These are phyloP conservation scores for Leptodactylus fallax DNA, from an alignment of 2,797 vertebrate species.

Conservation along the genomic window DNA sequence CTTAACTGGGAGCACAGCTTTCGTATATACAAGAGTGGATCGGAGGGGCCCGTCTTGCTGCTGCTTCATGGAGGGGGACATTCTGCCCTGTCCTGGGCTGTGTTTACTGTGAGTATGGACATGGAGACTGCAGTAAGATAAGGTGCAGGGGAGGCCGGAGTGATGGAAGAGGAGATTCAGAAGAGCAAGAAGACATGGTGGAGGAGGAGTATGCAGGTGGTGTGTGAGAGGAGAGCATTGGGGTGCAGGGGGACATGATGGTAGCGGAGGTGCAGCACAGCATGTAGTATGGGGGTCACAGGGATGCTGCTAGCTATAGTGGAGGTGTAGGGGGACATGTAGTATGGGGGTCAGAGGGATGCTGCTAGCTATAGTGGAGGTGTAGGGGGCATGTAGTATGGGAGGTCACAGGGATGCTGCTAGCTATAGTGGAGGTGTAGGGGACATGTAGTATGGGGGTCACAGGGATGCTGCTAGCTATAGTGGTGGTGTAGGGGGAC, in stretches of 20 bases:
- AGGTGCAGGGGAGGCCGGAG: not conserved
- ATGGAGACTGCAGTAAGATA: not conserved
- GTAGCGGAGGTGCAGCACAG: not conserved
- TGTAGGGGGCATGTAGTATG: too few species aligned
- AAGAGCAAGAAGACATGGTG: not conserved
- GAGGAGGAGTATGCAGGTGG: not conserved
- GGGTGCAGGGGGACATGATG: not conserved
- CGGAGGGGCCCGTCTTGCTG: conserved; percentile 90
- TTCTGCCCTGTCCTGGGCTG: conserved; percentile 98
- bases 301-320: too few species aligned
- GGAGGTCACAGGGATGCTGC: too few species aligned
- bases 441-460: too few species aligned
- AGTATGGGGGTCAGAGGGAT: too few species aligned
- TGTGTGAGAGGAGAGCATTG: not conserved
- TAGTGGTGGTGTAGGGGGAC: not conserved
- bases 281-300: too few species aligned
- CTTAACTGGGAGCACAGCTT: conserved; percentile 94
- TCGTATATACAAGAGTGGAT: conserved; percentile 94
- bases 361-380: too few species aligned
- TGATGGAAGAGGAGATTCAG: not conserved
- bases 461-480: too few species aligned
- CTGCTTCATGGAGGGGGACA: conserved; percentile 96
- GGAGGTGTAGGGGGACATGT: too few species aligned
- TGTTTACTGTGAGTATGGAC: conserved; percentile 89
- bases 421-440: too few species aligned